phyloP scores from a whole-genome alignment of 2,888 invertebrate species.

The Phortica okadai region DNA sequence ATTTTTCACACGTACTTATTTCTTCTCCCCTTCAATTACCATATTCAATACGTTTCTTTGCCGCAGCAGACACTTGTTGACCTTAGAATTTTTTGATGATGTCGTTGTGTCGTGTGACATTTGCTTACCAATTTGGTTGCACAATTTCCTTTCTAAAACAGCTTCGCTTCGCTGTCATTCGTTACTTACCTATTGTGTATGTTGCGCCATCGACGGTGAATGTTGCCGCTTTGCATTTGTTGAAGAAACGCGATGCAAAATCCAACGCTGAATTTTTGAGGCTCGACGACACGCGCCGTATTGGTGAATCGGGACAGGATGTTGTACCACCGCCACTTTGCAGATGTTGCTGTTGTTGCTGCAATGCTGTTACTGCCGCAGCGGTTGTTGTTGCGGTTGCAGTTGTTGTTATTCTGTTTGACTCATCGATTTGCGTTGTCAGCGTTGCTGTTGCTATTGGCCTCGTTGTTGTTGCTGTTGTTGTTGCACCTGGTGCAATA shows the following conservation, averaged over 20 bases:
- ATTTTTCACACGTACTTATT: neutral
- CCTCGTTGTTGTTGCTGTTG: slow-evolving; percentile 14
- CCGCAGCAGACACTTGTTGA: slow-evolving; percentile 61
- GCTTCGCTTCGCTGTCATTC: neutral
- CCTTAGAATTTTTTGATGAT: slow-evolving; percentile 40
- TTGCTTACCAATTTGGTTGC: neutral
- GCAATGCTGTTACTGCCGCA: slow-evolving; percentile 41
- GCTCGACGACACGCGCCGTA: slow-evolving; percentile 74
- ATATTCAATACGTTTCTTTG: neutral
- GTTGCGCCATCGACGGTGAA: slow-evolving; percentile 91
- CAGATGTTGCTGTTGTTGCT: slow-evolving; percentile 34
- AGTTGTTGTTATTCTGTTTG: slow-evolving; percentile 54
- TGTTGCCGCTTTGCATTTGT: slow-evolving; percentile 91
- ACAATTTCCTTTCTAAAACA: neutral
- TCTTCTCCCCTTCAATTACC: no score
- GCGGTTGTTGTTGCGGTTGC: slow-evolving; percentile 48
- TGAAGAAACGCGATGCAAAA: slow-evolving; percentile 80
- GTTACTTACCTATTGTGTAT: slow-evolving; percentile 86
- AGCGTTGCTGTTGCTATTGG: slow-evolving; percentile 49
- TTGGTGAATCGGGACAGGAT: slow-evolving; percentile 74
- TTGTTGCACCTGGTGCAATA: neutral
- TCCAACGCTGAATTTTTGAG: slow-evolving; percentile 73
- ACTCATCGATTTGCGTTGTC: slow-evolving; percentile 55
- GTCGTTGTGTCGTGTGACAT: neutral
- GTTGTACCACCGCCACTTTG: slow-evolving; percentile 46